These are phyloP conservation scores for Pleuronectes platessa DNA, from an alignment of 2,113 vertebrate species.

Conservation along the genomic window DNA sequence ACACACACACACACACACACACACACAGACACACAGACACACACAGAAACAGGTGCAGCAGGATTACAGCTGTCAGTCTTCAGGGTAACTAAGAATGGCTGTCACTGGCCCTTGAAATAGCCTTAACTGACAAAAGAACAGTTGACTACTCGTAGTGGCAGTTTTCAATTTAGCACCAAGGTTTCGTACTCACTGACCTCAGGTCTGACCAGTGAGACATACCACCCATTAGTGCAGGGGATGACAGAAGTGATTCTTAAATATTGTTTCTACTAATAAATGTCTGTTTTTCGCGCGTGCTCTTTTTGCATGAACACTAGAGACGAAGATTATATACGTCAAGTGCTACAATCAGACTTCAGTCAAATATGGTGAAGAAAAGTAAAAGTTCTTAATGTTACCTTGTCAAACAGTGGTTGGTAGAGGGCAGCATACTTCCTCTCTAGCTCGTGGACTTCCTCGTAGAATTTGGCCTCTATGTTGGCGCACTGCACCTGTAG, in stretches of 20 bases:
- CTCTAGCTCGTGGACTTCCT: conserved; percentile 97
- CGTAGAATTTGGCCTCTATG: conserved; percentile 98
- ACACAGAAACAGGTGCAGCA: conserved; percentile 61
- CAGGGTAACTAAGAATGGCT: conserved; percentile 51
- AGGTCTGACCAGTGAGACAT: conserved; percentile 8
- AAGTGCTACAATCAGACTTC: neutral
- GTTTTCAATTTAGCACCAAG: conserved; percentile 69
- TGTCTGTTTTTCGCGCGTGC: neutral
- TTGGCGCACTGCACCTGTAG: conserved; percentile 95
- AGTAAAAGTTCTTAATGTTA: conserved; percentile 51
- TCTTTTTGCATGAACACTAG: neutral
- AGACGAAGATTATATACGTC: neutral
- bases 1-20: conserved; percentile 9
- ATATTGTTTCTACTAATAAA: neutral
- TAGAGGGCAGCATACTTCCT: conserved; percentile 95
- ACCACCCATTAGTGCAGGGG: conserved; percentile 31
- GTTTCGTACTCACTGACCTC: conserved; percentile 28
- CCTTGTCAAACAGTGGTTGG: conserved; percentile 96
- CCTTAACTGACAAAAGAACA: conserved; percentile 62
- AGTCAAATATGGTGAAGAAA: neutral
- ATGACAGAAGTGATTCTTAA: neutral
- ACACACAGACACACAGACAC: too few species aligned
- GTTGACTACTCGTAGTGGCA: conserved; percentile 58
- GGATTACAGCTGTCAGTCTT: conserved; percentile 66
- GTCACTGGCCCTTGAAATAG: conserved; percentile 78